Percentiles rank a stretch among this genome's conserved stretches.
These are phyloP conservation scores for Turdus rufiventris DNA, from an alignment of 2,113 vertebrate species.

Conservation along the genomic window DNA sequence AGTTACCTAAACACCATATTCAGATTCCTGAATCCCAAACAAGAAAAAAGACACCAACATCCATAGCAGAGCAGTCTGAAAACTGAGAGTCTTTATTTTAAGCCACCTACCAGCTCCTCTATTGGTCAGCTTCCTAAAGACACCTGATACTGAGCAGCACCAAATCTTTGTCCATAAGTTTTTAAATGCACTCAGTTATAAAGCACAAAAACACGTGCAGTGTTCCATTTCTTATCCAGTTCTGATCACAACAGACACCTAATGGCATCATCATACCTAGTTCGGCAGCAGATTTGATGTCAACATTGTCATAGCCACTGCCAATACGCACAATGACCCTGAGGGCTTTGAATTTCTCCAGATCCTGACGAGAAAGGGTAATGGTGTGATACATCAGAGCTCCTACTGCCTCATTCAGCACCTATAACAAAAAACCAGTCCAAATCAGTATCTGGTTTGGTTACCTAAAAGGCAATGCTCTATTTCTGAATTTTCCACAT, in stretches of 20 bases:
- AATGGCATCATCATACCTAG: constrained; percentile 73
- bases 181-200: background rate
- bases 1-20: background rate
- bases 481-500: background rate
- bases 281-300: constrained; percentile 88
- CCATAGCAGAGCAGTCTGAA: background rate
- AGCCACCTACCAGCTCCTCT: background rate
- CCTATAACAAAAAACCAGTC: constrained; percentile 58
- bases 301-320: constrained; percentile 88
- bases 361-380: constrained; percentile 86
- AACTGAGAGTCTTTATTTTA: background rate
- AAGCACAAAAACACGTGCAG: background rate
- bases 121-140: background rate
- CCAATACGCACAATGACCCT: constrained; percentile 88
- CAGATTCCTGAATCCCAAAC: background rate
- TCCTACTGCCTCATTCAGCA: constrained; percentile 88
- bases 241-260: background rate
- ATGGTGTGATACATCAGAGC: constrained; percentile 91
- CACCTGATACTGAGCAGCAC: background rate
- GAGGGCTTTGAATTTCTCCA: constrained; percentile 90
- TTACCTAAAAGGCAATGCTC: background rate
- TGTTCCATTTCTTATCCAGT: background rate
- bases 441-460: background rate
- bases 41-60: background rate
- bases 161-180: background rate